Percentiles rank a stretch among this genome's conserved stretches.
phyloP scores from a whole-genome alignment of 1,140 invertebrate genomes.

The Orussus abietinus region DNA sequence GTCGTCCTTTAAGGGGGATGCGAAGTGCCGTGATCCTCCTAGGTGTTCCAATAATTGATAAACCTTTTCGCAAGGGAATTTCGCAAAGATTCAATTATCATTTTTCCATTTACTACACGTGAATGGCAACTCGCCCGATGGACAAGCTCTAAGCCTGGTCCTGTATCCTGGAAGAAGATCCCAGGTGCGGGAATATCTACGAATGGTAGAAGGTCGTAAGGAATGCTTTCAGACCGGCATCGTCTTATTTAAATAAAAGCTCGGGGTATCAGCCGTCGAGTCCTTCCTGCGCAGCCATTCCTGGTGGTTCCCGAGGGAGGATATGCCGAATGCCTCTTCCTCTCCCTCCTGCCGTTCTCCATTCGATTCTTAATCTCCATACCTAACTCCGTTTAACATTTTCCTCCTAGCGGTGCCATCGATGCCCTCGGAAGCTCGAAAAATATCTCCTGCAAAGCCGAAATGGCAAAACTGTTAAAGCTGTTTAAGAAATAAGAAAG shows the following conservation, averaged over 20 bases:
- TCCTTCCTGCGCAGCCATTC: neutral
- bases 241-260: constrained; percentile 29
- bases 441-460: too few species aligned
- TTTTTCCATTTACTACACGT: too few species aligned
- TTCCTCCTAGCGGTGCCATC: neutral
- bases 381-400: constrained; percentile 13
- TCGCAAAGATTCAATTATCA: neutral
- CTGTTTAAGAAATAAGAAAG: too few species aligned
- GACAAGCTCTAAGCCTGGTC: constrained; percentile 12
- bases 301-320: constrained; percentile 7
- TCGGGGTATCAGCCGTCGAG: constrained; percentile 14
- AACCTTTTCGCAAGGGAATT: neutral
- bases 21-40: neutral
- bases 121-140: too few species aligned
- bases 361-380: constrained; percentile 20
- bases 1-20: neutral
- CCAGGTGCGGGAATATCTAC: constrained; percentile 1
- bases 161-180: neutral
- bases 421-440: neutral
- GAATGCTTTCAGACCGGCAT: constrained; percentile 25
- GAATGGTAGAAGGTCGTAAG: constrained; percentile 14
- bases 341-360: constrained; percentile 10
- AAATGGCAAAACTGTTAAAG: too few species aligned
- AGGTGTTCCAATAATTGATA: constrained; percentile 1
- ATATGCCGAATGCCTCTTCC: constrained; percentile 7